Evolutionary conservation across 1,140 invertebrate species (phyloP).

Genomic region (Trypoxylus dichotomus): DNA sequence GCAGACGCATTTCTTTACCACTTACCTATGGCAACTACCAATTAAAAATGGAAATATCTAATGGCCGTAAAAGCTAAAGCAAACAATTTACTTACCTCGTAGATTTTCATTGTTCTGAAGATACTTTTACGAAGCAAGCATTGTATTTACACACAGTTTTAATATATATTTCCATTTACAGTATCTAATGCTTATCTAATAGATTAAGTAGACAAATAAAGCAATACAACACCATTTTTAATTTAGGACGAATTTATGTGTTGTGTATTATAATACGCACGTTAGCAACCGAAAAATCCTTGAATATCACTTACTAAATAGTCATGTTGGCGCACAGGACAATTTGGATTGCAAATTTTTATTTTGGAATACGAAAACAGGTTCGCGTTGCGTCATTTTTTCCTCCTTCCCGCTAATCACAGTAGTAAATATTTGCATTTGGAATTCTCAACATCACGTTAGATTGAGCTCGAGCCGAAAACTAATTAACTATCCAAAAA

Average conservation of each 20-base stretch:
- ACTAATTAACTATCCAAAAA: background rate
- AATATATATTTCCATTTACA: no score
- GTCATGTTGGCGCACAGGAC: background rate
- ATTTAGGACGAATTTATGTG: background rate
- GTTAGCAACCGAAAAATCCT: background rate
- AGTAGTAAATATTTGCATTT: slow-evolving; percentile 6
- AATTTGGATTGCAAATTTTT: slow-evolving; percentile 21
- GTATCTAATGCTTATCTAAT: no score
- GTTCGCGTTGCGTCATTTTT: background rate
- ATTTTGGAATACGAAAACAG: slow-evolving; percentile 23
- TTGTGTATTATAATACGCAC: background rate
- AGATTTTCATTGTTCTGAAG: no score
- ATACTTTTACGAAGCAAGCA: no score
- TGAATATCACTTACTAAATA: slow-evolving; percentile 14
- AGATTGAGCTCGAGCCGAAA: background rate
- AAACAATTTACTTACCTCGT: no score
- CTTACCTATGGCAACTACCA: no score
- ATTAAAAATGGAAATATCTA: no score
- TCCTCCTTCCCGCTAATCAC: background rate
- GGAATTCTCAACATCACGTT: background rate
- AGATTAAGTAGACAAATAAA: no score
- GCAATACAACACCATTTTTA: background rate
- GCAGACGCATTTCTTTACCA: no score
- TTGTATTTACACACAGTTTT: no score
- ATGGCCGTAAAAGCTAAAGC: no score